Evolutionary conservation across 1,140 invertebrate genomes (phyloP).

Genomic region (Procambarus clarkii): DNA sequence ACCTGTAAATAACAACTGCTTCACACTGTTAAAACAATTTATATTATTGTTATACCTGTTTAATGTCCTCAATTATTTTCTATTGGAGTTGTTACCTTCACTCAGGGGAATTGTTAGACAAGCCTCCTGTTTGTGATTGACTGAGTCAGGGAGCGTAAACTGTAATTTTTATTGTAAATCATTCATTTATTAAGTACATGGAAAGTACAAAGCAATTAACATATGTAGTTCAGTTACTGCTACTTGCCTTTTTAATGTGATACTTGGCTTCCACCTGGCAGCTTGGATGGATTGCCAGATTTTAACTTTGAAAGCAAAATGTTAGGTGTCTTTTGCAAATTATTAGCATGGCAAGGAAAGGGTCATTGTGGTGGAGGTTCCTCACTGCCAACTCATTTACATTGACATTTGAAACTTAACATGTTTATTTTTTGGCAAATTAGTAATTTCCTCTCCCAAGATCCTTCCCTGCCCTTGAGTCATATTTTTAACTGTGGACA

Average conservation of each 20-base stretch:
- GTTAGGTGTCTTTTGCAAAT: background rate
- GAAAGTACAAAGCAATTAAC: constrained; percentile 26
- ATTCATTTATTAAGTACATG: constrained; percentile 45
- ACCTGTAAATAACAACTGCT: constrained; percentile 29
- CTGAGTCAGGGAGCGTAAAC: constrained; percentile 55
- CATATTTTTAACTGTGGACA: constrained; percentile 15
- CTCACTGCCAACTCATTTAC: background rate
- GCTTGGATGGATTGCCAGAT: constrained; percentile 19
- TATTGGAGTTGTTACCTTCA: constrained; percentile 49
- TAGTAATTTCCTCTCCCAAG: constrained; percentile 1
- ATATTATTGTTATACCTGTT: constrained; percentile 49
- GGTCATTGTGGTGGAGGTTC: background rate
- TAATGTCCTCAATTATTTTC: constrained; percentile 40
- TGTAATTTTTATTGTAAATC: constrained; percentile 42
- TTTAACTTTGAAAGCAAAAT: constrained; percentile 23
- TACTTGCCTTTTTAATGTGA: constrained; percentile 51
- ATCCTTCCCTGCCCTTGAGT: constrained; percentile 3
- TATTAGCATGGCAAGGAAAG: constrained; percentile 27
- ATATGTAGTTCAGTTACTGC: constrained; percentile 45
- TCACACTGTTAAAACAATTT: constrained; percentile 40
- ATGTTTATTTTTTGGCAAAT: background rate
- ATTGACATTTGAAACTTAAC: background rate
- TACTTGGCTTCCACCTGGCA: constrained; percentile 34
- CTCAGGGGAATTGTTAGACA: constrained; percentile 33
- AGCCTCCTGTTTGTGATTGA: constrained; percentile 47